Percentiles rank a stretch among this genome's conserved stretches.
Evolutionary conservation across 2,888 invertebrate species (phyloP).

Genomic region (Alentia gelatinosa): DNA sequence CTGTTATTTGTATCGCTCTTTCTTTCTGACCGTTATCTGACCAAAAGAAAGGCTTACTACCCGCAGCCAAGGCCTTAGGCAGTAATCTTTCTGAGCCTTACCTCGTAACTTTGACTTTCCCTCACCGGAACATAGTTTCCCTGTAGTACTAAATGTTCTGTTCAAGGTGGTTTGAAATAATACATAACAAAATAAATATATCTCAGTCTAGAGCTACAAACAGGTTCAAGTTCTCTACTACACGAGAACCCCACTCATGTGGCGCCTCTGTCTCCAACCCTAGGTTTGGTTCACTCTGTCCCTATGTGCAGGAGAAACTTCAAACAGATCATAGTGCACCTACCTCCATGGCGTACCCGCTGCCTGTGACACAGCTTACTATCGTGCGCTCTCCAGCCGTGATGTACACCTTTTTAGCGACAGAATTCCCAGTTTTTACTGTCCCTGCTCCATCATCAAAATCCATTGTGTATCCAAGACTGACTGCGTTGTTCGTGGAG

Average conservation of each 20-base stretch:
- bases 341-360: constrained; percentile 68
- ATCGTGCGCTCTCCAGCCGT: constrained; percentile 74
- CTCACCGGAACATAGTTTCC: not conserved
- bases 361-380: constrained; percentile 70
- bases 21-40: too few relatives aligned
- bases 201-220: not conserved
- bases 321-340: constrained; percentile 54
- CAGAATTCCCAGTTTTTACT: constrained; percentile 67
- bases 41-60: too few relatives aligned
- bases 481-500: constrained; percentile 46
- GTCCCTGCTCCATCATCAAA: constrained; percentile 73
- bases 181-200: not conserved
- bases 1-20: too few relatives aligned
- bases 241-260: not conserved
- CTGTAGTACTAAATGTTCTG: not conserved
- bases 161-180: not conserved
- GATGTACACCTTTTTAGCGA: constrained; percentile 67
- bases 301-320: not conserved
- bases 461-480: constrained; percentile 72
- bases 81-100: too few relatives aligned
- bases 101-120: too few relatives aligned
- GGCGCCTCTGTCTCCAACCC: too few relatives aligned
- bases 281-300: not conserved
- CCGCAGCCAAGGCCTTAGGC: too few relatives aligned
- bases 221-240: not conserved